Percentiles rank a stretch among this genome's conserved stretches.
phyloP scores from a whole-genome alignment of 2,888 invertebrate species.

The Tipula vernalis region DNA sequence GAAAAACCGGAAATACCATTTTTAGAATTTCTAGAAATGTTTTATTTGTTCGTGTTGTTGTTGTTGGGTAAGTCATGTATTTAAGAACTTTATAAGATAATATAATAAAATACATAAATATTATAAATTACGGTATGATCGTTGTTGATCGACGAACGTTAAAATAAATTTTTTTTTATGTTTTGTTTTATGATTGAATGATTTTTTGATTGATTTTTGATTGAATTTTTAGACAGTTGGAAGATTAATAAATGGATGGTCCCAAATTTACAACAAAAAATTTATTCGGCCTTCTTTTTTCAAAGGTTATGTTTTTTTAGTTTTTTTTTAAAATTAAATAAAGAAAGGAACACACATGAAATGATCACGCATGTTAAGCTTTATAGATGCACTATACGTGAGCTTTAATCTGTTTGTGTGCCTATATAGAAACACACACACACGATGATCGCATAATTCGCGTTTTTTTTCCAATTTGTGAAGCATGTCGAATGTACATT shows the following conservation, averaged over 20 bases:
- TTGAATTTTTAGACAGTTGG: slow-evolving; percentile 4
- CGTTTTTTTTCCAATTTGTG: background rate
- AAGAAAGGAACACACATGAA: background rate
- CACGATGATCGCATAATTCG: background rate
- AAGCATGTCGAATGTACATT: background rate
- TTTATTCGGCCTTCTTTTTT: background rate
- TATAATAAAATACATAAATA: background rate
- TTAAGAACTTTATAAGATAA: background rate
- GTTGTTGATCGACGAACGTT: background rate
- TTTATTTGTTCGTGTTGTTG: background rate
- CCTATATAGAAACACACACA: too few species aligned
- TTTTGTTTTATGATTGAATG: background rate
- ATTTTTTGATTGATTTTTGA: slow-evolving; percentile 4
- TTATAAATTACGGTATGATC: background rate
- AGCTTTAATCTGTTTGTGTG: background rate
- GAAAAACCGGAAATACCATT: background rate
- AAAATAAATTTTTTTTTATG: background rate
- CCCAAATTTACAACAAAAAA: background rate
- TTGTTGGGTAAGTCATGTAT: background rate
- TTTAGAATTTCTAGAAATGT: background rate
- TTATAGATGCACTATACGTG: background rate
- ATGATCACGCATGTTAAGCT: background rate
- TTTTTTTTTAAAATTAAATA: background rate
- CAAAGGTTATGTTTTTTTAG: background rate
- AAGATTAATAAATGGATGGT: background rate